Evolutionary conservation across 2,113 vertebrate genomes (phyloP), one percentile per base, ranked within the genome.

Genomic region (Tamias sibiricus): DNA sequence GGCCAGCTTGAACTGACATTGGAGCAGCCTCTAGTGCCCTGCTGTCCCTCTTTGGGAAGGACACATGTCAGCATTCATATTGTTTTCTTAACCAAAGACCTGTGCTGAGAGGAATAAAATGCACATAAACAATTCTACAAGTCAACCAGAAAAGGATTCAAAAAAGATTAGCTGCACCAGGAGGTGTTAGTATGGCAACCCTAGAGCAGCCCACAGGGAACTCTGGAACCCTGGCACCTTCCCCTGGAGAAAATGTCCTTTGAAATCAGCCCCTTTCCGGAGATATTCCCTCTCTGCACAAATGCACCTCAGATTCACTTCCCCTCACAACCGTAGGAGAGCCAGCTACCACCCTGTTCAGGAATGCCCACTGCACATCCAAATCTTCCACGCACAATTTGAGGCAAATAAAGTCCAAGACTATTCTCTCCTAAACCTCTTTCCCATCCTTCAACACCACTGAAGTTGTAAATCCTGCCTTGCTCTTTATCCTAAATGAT

Each of bases 61-160:
- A 69, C 69, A 66, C 37, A 24, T 59, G 77, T 90, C 92, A 85
- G 35, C 47, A 59, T 89, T 75, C 44, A 24, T 74, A 28, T 84
- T 9, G 84, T 47, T 89, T 74, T 28, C 35, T 80, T 57, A 52
- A 52, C 42, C 71, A 87, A 54, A 94, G 62, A 35, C 79, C 30
- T 91, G 40, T 35, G 28, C 74, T 37, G 17, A 89, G 59, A 82
- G 37, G 42, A 95, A 71, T 62, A 44, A 89, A 82, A 95, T 93
- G 74, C 35, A 71, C 32, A 71, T 47, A 74, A 75, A 80, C 62
- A 89, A 83, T 42, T 74, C 6, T 59, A 24, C 9, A 22, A 95
- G 28, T 96, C 74, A 72, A 66, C 0, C 1, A 75, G 62, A 87
- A 94, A 75, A 44, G 19, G 6, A 72, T 76, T 87, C 87, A 14